Base-by-base conservation (phyloP, 2,797 vertebrate species). In the Sebastes baramenuke region DNA sequence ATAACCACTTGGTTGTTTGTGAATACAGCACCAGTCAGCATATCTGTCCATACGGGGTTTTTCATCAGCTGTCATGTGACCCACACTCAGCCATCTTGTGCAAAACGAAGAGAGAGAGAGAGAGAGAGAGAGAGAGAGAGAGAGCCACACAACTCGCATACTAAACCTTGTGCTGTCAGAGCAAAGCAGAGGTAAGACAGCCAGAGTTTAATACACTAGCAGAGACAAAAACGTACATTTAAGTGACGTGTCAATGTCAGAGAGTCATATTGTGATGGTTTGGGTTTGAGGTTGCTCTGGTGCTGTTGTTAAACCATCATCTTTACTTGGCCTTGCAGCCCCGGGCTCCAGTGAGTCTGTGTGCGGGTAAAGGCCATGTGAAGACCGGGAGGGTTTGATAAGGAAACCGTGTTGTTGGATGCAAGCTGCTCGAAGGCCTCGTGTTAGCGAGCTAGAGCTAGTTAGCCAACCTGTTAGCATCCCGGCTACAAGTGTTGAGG, bases 141-240 rank as follows among this genome's bases (percentile, higher is more conserved):
- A 36, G 34, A 67, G 75, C 69, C 83, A 90, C 91, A 95, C 93
- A 95, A 92, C 92, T 95, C 94, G 95, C 91, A 95, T 92, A 95
- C 93, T 42, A 95, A 96, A 96, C 93, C 95, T 89, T 94, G 93
- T 94, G 94, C 95, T 96, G 95, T 96, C 95, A 95, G 88, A 94
- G 90, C 89, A 93, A 96, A 96, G 93, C 92, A 91, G 94, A 96
- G 96, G 96, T 97, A 97, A 96, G 96, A 95, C 95, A 95, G 95
- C 90, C 88, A 89, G 89, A 88, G 87, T 90, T 89, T 80, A 78
- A 83, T 80, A 84, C 83, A 87, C 83, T 83, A 81, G 75, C 78
- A 78, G 54, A 81, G 61, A 62, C 6, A 42, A 72, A 76, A 67
- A 20, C 38, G 49, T 52, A 71, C 64, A 80, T 81, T 81, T 80